These are phyloP conservation scores for Microtus montanus DNA, from an alignment of 2,113 vertebrate genomes.

Conservation along the genomic window DNA sequence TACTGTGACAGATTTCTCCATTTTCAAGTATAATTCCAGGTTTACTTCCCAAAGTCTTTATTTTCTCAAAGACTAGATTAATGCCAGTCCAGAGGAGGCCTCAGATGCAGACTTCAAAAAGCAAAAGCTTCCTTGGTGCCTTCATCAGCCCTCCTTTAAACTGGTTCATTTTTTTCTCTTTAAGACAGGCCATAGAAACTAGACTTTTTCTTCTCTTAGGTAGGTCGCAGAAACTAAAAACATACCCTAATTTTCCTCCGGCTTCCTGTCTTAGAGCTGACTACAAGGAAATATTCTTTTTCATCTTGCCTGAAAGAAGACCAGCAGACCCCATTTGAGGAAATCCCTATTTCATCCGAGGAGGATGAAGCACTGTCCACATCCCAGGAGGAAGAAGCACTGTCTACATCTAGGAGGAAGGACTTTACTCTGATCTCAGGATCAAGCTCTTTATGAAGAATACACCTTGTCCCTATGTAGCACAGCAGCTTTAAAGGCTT, in stretches of 20 bases:
- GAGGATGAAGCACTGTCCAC: too few species aligned
- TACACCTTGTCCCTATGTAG: too few species aligned
- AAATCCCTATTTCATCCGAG: accelerated
- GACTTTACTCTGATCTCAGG: too few species aligned
- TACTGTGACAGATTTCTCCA: neutral
- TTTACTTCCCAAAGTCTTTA: neutral
- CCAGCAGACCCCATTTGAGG: neutral
- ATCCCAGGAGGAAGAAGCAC: too few species aligned
- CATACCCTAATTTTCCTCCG: neutral
- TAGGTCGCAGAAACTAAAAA: neutral
- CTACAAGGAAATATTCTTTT: neutral
- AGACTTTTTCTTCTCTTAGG: neutral
- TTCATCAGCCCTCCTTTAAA: neutral
- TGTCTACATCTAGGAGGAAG: too few species aligned
- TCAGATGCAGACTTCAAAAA: neutral
- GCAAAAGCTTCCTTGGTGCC: neutral
- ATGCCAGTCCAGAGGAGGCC: neutral
- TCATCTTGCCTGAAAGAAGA: neutral
- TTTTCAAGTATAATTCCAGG: neutral
- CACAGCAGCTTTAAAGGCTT: too few species aligned
- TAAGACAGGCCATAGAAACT: neutral
- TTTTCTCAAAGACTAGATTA: neutral
- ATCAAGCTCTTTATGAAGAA: too few species aligned
- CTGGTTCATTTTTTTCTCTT: neutral
- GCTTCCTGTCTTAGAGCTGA: neutral